Evolutionary conservation across 30 jellyfish, hydroid and myxozoan genomes (phyloP), one percentile per base, ranked within the genome.

Genomic region (Turritopsis rubra): DNA sequence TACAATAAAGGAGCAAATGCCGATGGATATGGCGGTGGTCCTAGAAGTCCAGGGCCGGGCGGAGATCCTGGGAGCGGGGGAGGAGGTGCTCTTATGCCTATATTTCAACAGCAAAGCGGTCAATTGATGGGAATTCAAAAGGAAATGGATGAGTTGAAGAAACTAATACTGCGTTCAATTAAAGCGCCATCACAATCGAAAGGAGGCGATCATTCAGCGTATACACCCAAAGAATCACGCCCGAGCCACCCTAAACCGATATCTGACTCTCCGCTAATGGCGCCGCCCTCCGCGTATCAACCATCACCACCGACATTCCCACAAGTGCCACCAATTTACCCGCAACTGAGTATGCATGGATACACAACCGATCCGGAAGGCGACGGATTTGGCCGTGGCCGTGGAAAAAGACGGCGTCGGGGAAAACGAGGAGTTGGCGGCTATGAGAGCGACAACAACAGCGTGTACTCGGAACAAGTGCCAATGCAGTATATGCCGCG

Each of bases 401-500:
- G 86, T 54, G 76, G 88, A 7, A 23, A 79, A 30, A 28, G 91
- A 21, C 83, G 91, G 19, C 88, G 91, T 18, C 89, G 91, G 13
- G 60, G 70, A 66, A 65, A 71, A 0, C 65, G 90, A 22, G 82
- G 82, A 16, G 85, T 87, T 18, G 82, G 91, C 71, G 99, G 92
- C 21, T 84, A 94, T 75, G 99, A 94, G 13, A 94, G 99, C 83
- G 99, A 94, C 79, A 86, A 86, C 26, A 80, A 86, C 83, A 94
- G 99, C 79, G 84, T 94, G 25, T 84, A 72, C 65, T 94, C 97
- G 9, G 99, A 94, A 85, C 96, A 94, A 73, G 81, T 94, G 81
- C 97, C 99, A 21, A 86, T 94, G 97, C 82, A 85, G 68, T 27
- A 85, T 20, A 72, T 85, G 22, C 54, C 77, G 20, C 96, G 79